Base-by-base conservation (phyloP, 2,888 invertebrate species). In the Lacanobia oleracea region DNA sequence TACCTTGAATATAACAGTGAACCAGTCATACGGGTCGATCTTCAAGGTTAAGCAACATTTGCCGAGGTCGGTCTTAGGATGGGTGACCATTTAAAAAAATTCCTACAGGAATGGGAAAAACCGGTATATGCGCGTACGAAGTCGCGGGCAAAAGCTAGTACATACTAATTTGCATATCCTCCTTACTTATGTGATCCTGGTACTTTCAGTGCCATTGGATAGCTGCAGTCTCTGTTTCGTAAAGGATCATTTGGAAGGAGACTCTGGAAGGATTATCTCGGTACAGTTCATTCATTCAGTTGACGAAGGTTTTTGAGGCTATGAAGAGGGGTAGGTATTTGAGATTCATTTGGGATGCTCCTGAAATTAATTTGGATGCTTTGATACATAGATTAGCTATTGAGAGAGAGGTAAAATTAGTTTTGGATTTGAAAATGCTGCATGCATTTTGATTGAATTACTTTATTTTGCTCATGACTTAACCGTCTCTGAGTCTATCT, bases 201-300 rank as follows among this genome's bases (percentile, higher is more conserved):
- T 62, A 59, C 54, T n/a, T 16, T 43, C 14, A 63, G 18, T 60
- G 79, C 63, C 80, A 59, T 75, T 40, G 65, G 40, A 67, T 64
- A 61, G 57, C 64, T 67, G 27, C 77, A 80, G 81, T 61, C 60
- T 67, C 59, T 66, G 66, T 67, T 64, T 76, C 33, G 51, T 53
- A 76, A 72, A 81, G 60, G 77, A 80, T 77, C 60, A 80, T 77
- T 81, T 67, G 18, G 54, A 80, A 54, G 60, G 67, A 69, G 67
- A 64, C 63, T 80, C 53, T 33, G 10, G 43, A 23, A 27, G 67
- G 79, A 75, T 79, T 80, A 79, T 80, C 72, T 56, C 37, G 23
- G 56, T 54, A 48, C 64, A 64, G 56, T 57, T 67, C 68, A 72
- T 81, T 76, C 60, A 80, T 72, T 76, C 60, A 80, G 67, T 56